Evolutionary conservation across 2,113 vertebrate species (phyloP).

Genomic region (Holacanthus passer): DNA sequence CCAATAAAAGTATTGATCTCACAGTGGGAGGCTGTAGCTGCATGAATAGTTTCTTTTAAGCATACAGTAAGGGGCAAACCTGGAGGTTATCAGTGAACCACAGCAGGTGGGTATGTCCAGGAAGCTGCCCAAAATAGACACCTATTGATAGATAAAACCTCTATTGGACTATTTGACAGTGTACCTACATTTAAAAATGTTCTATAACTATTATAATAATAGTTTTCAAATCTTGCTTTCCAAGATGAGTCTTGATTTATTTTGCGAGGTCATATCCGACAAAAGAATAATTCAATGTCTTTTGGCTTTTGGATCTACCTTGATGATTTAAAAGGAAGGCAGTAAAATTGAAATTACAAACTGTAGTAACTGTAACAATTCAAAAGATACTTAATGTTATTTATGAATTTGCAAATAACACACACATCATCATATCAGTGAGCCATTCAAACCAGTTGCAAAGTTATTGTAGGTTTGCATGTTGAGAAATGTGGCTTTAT

Average conservation of each 20-base stretch:
- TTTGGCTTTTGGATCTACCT: too few species aligned
- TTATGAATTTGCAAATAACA: background rate
- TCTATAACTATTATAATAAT: background rate
- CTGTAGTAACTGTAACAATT: too few species aligned
- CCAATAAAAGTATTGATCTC: slow-evolving; percentile 38
- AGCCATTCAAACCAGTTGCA: too few species aligned
- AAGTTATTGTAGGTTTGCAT: background rate
- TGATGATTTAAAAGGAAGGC: too few species aligned
- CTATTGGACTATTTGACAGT: too few species aligned
- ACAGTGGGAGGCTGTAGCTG: background rate
- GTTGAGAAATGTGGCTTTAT: background rate
- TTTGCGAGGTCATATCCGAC: too few species aligned
- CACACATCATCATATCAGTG: too few species aligned
- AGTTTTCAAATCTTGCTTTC: background rate
- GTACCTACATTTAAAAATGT: too few species aligned
- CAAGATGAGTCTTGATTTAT: too few species aligned
- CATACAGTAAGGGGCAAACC: slow-evolving; percentile 7
- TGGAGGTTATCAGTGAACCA: slow-evolving; percentile 37
- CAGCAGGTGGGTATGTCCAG: slow-evolving; percentile 30
- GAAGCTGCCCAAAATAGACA: background rate
- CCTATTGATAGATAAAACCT: background rate
- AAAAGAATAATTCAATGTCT: too few species aligned
- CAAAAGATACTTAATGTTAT: too few species aligned
- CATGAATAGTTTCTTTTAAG: slow-evolving; percentile 31
- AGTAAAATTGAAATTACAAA: too few species aligned